Base-by-base conservation (phyloP, 2,113 vertebrate genomes). In the Martes martes region DNA sequence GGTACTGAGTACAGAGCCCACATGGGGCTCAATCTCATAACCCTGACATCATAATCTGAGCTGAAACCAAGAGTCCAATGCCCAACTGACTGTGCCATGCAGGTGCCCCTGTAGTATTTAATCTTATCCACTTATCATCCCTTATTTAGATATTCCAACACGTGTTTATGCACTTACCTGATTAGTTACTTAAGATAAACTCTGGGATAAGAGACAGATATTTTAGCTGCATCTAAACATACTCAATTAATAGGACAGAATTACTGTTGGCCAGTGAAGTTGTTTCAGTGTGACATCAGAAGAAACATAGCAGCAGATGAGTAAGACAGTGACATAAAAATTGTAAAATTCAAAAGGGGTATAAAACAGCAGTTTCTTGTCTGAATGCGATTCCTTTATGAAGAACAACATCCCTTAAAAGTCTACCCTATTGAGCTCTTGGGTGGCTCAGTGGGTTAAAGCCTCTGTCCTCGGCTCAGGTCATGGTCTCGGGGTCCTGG, bases 211-310 rank as follows among this genome's bases (percentile, higher is more conserved):
- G 9, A 3, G 2, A 16, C 59, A 18, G 19, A 24, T 39, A 57
- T 39, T 55, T 50, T 16, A 33, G 23, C 1, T 18, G 21, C 7
- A 26, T 7, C 0, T 8, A n/a, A 33, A n/a, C n/a, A n/a, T 4
- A 11, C 36, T 24, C 7, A 15, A 6, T 11, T 76, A 8, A 7
- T n/a, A n/a, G 1, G 33, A 59, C 11, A 45, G 15, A 6, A 14
- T 24, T 36, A 7, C 50, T n/a, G 15, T 13, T n/a, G 55, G 5
- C 6, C 23, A n/a, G 45, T 36, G 10, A 74, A 26, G 1, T 55
- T 28, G 23, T 28, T 52, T 79, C n/a, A 52, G 6, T 79, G 11
- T 28, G 13, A 61, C 42, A 11, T 69, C 23, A 23, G 13, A 33
- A 11, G 24, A 55, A 33, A 55, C 1, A 8, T 14, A 11, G 24